Evolutionary conservation across 2,797 vertebrate species (phyloP).

Genomic region (Malurus splendens): DNA sequence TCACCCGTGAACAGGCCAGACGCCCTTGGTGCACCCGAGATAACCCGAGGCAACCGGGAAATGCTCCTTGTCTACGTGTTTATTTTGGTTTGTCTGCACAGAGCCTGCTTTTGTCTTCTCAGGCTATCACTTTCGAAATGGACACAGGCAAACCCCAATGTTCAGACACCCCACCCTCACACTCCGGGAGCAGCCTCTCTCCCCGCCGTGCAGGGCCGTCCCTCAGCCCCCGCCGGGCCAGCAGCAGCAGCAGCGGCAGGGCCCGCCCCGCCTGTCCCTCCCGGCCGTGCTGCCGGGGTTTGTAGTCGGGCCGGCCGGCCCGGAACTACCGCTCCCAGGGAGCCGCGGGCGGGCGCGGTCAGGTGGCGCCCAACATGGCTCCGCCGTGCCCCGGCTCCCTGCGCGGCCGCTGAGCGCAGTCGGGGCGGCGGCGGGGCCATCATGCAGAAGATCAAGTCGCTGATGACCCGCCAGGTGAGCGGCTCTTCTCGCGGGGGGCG

Average conservation of each 20-base stretch:
- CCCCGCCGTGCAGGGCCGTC: too few relatives aligned
- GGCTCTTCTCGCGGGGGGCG: not conserved
- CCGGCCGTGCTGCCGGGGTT: conserved; percentile 7
- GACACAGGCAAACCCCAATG: fast-evolving
- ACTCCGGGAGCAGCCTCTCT: too few relatives aligned
- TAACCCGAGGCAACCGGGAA: fast-evolving
- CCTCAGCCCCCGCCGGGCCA: too few relatives aligned
- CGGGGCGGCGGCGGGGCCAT: not conserved
- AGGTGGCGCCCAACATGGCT: conserved; percentile 88
- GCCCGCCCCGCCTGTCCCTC: fast-evolving
- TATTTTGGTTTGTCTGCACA: fast-evolving
- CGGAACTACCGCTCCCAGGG: conserved; percentile 77
- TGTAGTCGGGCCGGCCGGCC: not conserved
- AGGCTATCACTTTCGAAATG: fast-evolving
- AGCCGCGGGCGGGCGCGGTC: conserved; percentile 44
- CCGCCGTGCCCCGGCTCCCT: not conserved
- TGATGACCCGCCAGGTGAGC: conserved; percentile 95
- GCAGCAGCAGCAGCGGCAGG: fast-evolving
- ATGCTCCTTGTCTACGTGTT: fast-evolving
- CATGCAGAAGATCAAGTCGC: conserved; percentile 98
- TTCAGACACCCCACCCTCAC: fast-evolving
- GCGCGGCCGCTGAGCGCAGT: not conserved
- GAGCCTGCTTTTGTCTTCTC: fast-evolving
- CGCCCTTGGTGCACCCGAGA: fast-evolving
- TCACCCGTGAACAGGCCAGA: fast-evolving